Base-by-base conservation (phyloP, 2,113 vertebrate species). In the Planiliza haematocheilus region DNA sequence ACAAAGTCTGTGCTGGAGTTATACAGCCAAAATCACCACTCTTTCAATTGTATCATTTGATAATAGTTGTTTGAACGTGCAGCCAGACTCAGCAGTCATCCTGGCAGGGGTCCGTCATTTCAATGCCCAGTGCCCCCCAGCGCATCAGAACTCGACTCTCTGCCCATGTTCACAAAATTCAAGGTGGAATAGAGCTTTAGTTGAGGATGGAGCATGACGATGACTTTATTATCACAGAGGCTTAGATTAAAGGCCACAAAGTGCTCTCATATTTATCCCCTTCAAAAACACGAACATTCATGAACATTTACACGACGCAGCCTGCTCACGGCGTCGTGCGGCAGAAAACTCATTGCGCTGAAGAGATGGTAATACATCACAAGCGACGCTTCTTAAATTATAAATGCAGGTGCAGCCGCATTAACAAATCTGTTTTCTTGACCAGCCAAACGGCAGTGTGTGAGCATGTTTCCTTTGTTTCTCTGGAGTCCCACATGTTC, bases 401-500 rank as follows among this genome's bases (percentile, higher is more conserved):
- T 30, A 34, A 58, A 61, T 73, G 9, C 43, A 34, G 10, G 5
- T 39, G 10, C 21, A 67, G 36, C 37, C 34, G 13, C 8, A 49
- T 45, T 16, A 16, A 34, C 46, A 41, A 30, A 18, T 4, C 20
- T 17, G 17, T 72, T 60, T 49, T 34, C 37, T 34, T 6, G 17
- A 77, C 14, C 72, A 62, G 62, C 69, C 78, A 56, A 73, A 64
- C 67, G 81, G 74, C 84, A 88, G 89, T 83, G 84, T 86, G 89
- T 87, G 72, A 61, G 41, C 60, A 64, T 74, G 50, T 75, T 86
- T 76, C 56, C 72, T 71, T 37, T 87, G 64, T 74, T 67, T 39
- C 72, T 90, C 86, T 88, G 87, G 88, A 91, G 90, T 89, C 83
- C 18, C 80, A 81, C 83, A 84, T 81, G 69, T 89, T 86, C 74